Percentiles rank a stretch among this genome's conserved stretches.
phyloP scores from a whole-genome alignment of 2,113 vertebrate species.

The Thalassarche chlororhynchos region DNA sequence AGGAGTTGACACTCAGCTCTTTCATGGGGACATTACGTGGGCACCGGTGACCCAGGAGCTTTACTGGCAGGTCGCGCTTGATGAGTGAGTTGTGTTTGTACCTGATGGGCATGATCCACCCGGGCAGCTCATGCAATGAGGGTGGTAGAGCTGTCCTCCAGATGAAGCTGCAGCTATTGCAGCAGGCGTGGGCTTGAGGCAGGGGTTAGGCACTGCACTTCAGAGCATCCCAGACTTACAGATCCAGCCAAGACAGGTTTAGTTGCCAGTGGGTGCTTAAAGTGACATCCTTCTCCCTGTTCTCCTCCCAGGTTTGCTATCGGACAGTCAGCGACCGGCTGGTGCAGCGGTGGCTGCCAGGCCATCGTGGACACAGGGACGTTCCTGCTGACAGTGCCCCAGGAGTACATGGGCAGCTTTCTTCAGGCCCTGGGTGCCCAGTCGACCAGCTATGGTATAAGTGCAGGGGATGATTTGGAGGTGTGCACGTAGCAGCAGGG shows the following conservation, averaged over 20 bases:
- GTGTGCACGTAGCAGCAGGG: accelerated
- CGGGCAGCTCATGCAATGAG: accelerated
- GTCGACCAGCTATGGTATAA: slow-evolving; percentile 56
- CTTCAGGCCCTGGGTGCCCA: slow-evolving; percentile 50
- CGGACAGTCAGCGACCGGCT: not conserved
- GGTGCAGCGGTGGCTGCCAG: slow-evolving; percentile 66
- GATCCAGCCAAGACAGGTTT: not conserved
- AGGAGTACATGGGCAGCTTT: slow-evolving; percentile 26
- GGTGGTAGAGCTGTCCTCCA: not conserved
- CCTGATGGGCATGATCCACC: not conserved
- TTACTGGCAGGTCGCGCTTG: slow-evolving; percentile 71
- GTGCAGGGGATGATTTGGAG: not conserved
- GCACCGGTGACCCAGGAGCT: slow-evolving; percentile 50
- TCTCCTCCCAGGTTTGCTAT: slow-evolving; percentile 61
- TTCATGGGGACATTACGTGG: slow-evolving; percentile 58
- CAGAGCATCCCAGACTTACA: not conserved
- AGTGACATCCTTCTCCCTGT: not conserved
- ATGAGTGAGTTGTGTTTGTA: slow-evolving; percentile 56
- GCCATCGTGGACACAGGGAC: slow-evolving; percentile 74
- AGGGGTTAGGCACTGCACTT: accelerated
- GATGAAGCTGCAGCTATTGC: not conserved
- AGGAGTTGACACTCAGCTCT: slow-evolving; percentile 35
- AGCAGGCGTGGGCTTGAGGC: accelerated
- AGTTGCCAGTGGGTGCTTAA: not conserved
- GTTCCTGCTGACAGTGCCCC: slow-evolving; percentile 48